Base-by-base conservation (phyloP, 2,113 vertebrate genomes). In the Poecilia latipinna region DNA sequence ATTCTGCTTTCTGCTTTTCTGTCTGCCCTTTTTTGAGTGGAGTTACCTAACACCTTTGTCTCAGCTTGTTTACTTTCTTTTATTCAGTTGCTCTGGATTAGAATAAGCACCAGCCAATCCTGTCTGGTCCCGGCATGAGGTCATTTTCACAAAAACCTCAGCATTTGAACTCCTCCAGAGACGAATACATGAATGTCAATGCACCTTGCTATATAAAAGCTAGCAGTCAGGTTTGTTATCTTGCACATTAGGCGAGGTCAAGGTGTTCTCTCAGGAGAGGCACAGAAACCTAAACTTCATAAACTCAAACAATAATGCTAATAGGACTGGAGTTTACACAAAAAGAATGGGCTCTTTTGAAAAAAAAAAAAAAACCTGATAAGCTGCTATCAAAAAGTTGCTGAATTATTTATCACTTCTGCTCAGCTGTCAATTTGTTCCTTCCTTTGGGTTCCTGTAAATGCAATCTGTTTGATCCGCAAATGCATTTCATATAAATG, bases 181-280 rank as follows among this genome's bases (percentile, higher is more conserved):
- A 88, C 84, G 89, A 88, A 91, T 87, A 91, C 82, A 92, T 93
- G 81, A 91, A 92, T 93, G 78, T 65, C 81, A 86, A 90, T 79
- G 77, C 65, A 82, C 10, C 51, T 31, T 22, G 42, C 61, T 72
- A 64, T 33, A 35, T 79, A 80, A 75, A 71, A 32, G 64, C 69
- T 54, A 17, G 64, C 65, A 80, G 82, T 89, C 85, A 83, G 78
- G 73, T 64, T 75, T 57, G 74, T 65, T 83, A 81, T 86, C 51
- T 85, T 86, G 73, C 76, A 79, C 62, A 68, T 79, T 86, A 86
- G 83, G 64, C 79, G 86, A 92, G 90, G 93, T 92, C 92, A 91
- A 80, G 68, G 73, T 78, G 44, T 72, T 51, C 57, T 78, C 82
- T 76, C 85, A 31, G 0, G 71, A 75, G 86, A 42, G 35, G 65